Evolutionary conservation across 2,113 vertebrate genomes (phyloP).

Genomic region (Seriola rivoliana): DNA sequence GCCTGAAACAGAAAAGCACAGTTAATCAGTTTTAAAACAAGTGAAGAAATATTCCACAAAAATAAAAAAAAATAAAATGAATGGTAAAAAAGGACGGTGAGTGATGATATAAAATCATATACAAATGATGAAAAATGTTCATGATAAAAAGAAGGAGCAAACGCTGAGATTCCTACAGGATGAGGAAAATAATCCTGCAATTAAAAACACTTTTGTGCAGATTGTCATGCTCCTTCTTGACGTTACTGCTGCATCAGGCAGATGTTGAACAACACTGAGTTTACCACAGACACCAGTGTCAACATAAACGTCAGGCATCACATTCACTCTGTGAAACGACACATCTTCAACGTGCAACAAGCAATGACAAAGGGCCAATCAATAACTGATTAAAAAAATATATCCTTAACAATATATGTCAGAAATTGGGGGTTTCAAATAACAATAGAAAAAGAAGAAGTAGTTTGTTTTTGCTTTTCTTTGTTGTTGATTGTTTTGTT

Average conservation of each 20-base stretch:
- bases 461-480: background rate
- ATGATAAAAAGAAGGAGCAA: background rate
- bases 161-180: background rate
- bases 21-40: fast-evolving
- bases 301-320: background rate
- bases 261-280: background rate
- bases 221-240: background rate
- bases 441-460: too few species aligned
- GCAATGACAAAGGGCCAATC: background rate
- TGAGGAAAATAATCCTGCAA: background rate
- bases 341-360: background rate
- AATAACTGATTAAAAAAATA: background rate
- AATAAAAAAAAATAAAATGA: background rate
- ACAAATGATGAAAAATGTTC: background rate
- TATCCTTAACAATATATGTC: background rate
- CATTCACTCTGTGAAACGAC: background rate
- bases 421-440: background rate
- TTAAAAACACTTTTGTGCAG: background rate
- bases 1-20: background rate
- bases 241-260: background rate
- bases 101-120: background rate
- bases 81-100: background rate
- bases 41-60: too few species aligned
- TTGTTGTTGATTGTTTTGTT: too few species aligned
- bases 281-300: background rate